Evolutionary conservation across 2,113 vertebrate genomes (phyloP).

Genomic region (Pagrus major): DNA sequence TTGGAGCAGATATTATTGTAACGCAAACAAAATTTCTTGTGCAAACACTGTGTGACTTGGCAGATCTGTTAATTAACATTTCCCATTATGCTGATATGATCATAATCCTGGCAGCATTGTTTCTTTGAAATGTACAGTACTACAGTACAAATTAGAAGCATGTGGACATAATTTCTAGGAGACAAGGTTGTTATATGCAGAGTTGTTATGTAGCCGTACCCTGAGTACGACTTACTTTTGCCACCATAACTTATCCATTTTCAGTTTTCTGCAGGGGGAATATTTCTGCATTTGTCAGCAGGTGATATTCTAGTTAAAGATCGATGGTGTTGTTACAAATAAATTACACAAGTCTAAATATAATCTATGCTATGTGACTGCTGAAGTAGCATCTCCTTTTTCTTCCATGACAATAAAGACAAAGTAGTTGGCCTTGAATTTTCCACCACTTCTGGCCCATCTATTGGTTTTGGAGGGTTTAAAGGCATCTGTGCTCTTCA

Average conservation of each 20-base stretch:
- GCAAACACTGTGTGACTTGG: too few species aligned
- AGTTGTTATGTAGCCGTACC: background rate
- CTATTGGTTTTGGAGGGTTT: constrained; percentile 12
- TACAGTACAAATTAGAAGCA: background rate
- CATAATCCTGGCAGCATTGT: too few species aligned
- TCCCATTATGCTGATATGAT: too few species aligned
- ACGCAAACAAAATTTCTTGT: too few species aligned
- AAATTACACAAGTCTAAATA: background rate
- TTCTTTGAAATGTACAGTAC: too few species aligned
- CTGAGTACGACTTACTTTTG: background rate
- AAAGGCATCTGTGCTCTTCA: constrained; percentile 11
- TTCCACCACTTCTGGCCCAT: background rate
- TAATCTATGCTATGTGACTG: constrained; percentile 1
- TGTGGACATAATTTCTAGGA: background rate
- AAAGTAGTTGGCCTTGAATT: constrained; percentile 32
- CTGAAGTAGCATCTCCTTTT: constrained; percentile 12
- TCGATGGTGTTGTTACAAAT: background rate
- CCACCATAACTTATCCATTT: background rate
- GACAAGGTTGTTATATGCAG: background rate
- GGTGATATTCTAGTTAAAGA: background rate
- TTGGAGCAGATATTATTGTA: too few species aligned
- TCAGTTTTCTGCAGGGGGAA: background rate
- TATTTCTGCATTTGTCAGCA: background rate
- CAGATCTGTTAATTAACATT: too few species aligned
- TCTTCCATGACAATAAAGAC: background rate